phyloP scores from a whole-genome alignment of 2,888 invertebrate genomes.

The Abrostola tripartita region DNA sequence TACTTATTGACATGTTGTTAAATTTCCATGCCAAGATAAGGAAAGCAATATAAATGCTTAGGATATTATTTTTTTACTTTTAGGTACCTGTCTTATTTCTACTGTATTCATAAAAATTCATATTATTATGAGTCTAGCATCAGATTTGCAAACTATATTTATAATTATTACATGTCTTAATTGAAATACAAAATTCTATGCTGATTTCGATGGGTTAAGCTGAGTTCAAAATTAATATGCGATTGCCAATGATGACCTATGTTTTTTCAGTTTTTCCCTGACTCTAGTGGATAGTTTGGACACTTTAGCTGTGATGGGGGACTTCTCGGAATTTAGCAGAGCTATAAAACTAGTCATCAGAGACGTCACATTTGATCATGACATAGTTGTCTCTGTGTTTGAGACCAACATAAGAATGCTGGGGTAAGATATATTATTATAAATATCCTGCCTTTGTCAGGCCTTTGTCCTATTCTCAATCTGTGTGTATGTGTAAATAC shows the following conservation, averaged over 20 bases:
- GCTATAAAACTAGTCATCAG: conserved; percentile 95
- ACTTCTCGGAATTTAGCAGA: conserved; percentile 97
- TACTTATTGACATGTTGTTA: not conserved
- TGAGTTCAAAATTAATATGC: not conserved
- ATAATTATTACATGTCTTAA: too few species aligned
- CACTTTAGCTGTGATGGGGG: conserved; percentile 96
- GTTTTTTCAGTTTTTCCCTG: conserved; percentile 95
- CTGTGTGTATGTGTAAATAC: too few species aligned
- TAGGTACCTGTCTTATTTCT: not conserved
- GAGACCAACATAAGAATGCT: conserved; percentile 99
- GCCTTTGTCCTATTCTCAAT: not conserved
- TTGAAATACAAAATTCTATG: not conserved
- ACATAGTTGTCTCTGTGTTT: conserved; percentile 98
- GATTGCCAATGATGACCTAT: conserved; percentile 1
- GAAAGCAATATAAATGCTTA: conserved; percentile 15
- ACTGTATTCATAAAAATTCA: not conserved
- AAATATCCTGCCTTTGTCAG: not conserved
- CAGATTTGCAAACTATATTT: too few species aligned
- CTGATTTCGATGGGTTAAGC: not conserved
- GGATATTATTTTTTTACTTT: not conserved
- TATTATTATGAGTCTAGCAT: too few species aligned
- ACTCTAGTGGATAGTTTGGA: conserved; percentile 98
- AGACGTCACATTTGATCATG: conserved; percentile 97
- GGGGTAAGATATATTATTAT: conserved; percentile 90
- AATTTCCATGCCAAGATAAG: conserved; percentile 18